Conservation (phyloP, 2,113 vertebrate genomes). For the Callospermophilus lateralis region DNA sequence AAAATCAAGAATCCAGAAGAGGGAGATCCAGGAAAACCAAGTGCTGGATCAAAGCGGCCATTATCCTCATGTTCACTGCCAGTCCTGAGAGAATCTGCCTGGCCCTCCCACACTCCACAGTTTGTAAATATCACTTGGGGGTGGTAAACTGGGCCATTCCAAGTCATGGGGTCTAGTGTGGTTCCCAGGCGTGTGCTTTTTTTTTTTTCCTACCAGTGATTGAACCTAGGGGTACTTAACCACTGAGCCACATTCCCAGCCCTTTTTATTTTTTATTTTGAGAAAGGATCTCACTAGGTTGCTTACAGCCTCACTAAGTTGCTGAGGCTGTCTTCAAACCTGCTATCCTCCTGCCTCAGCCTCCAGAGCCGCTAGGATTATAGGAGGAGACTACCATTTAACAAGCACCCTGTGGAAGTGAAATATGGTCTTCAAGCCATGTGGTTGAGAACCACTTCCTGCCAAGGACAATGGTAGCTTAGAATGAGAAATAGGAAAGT, state of each 20-base stretch:
- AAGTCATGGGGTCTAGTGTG: neutral
- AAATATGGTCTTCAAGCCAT: neutral
- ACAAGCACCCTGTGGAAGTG: neutral
- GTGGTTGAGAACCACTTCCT: neutral
- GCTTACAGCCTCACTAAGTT: no score
- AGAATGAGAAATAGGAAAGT: neutral
- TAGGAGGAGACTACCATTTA: neutral
- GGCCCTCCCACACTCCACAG: neutral
- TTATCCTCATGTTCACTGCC: neutral
- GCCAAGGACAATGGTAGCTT: neutral
- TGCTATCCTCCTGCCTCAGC: no score
- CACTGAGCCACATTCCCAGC: no score
- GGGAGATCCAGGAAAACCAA: neutral
- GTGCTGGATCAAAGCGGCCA: neutral
- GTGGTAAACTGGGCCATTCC: neutral
- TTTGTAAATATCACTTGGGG: neutral
- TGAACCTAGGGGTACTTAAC: no score
- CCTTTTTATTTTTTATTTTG: no score
- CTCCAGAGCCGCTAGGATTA: no score
- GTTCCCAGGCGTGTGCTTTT: neutral
- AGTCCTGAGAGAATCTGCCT: neutral
- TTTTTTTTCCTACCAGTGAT: no score
- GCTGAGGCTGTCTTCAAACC: no score
- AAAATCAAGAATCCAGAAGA: constrained; percentile 15
- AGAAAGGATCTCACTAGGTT: no score